Evolutionary conservation across 2,797 vertebrate species (phyloP).

Genomic region (Natrix natrix): DNA sequence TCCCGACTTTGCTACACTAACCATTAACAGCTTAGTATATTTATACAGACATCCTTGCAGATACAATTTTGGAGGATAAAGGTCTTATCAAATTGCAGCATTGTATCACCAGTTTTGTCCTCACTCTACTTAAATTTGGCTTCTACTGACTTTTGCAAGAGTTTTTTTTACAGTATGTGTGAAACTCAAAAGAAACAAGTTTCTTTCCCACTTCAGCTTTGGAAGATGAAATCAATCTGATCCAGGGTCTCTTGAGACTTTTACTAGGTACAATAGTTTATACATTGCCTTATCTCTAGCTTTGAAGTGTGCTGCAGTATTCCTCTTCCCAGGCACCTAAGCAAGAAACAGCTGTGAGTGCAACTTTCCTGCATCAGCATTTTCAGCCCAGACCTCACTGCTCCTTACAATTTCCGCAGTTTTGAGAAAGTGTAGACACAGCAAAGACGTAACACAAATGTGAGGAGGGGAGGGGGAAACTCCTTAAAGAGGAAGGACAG

Average conservation of each 20-base stretch:
- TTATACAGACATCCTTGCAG: background rate
- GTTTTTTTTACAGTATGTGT: background rate
- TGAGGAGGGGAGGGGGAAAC: background rate
- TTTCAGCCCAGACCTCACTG: background rate
- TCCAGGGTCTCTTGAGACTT: background rate
- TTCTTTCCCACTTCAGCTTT: background rate
- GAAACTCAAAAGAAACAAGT: background rate
- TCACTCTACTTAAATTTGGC: background rate
- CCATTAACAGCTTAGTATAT: background rate
- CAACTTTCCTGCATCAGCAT: background rate
- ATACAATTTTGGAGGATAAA: background rate
- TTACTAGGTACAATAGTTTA: background rate
- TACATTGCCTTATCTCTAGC: background rate
- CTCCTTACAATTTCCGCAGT: constrained; percentile 9
- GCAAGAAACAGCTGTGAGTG: constrained; percentile 9
- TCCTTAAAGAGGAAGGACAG: constrained; percentile 4
- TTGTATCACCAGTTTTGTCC: background rate
- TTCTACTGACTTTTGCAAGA: background rate
- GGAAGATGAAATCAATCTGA: background rate
- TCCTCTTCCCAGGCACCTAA: constrained; percentile 16
- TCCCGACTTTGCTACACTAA: background rate
- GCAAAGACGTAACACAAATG: constrained; percentile 1
- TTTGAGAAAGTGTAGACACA: background rate
- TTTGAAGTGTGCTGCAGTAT: constrained; percentile 15
- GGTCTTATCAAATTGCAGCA: background rate